These are phyloP conservation scores for Steatocranus sp. DNA, from an alignment of 2,797 vertebrate genomes.

Conservation along the genomic window DNA sequence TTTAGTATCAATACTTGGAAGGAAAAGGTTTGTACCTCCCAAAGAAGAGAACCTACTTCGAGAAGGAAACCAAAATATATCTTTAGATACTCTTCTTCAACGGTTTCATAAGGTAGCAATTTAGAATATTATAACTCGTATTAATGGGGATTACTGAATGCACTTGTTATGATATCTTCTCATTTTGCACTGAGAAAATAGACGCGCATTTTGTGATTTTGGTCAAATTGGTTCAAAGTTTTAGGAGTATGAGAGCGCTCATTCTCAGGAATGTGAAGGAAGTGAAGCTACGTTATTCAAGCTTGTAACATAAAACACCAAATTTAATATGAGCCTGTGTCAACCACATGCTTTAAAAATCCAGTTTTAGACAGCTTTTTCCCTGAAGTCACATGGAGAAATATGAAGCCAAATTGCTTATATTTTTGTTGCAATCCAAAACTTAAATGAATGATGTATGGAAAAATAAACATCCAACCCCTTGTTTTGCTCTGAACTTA, in stretches of 20 bases:
- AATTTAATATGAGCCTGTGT: background rate
- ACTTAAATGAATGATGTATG: constrained; percentile 17
- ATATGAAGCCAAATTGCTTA: background rate
- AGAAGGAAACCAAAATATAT: background rate
- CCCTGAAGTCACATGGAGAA: background rate
- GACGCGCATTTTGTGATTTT: background rate
- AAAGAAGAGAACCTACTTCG: background rate
- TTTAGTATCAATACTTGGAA: background rate
- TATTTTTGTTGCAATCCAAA: constrained; percentile 18
- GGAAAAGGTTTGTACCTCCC: background rate
- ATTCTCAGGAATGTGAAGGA: background rate
- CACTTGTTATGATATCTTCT: background rate
- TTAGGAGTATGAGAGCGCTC: background rate
- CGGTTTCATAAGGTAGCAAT: background rate
- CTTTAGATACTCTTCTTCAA: background rate
- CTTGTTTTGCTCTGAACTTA: background rate
- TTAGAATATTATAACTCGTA: background rate
- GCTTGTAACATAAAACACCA: background rate
- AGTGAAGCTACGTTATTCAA: background rate
- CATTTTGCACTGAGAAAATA: background rate
- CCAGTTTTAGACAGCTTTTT: background rate
- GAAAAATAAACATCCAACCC: constrained; percentile 2
- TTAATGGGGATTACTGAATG: background rate
- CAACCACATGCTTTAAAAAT: background rate
- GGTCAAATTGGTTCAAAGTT: background rate